Conservation (phyloP, 2,797 vertebrate species). For the Chromis chromis region DNA sequence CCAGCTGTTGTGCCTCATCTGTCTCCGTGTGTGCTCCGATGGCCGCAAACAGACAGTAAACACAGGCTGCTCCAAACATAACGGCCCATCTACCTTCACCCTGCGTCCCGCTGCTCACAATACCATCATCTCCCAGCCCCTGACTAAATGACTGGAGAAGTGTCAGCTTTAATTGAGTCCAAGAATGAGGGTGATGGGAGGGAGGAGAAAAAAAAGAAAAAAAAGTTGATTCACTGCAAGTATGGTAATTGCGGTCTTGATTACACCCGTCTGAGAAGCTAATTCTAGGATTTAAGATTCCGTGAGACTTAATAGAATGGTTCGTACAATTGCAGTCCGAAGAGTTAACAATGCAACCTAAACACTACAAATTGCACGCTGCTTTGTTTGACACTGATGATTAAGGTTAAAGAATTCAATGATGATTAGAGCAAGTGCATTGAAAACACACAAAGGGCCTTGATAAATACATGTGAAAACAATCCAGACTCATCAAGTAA, state of each 20-base stretch:
- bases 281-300: slow-evolving; percentile 66
- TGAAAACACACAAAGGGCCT: slow-evolving; percentile 65
- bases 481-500: slow-evolving; percentile 64
- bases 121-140: slow-evolving; percentile 50
- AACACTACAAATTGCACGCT: slow-evolving; percentile 60
- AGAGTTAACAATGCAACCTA: slow-evolving; percentile 54
- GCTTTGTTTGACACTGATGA: slow-evolving; percentile 62
- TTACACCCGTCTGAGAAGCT: slow-evolving; percentile 68
- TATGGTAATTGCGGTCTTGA: slow-evolving; percentile 76
- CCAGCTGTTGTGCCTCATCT: slow-evolving; percentile 79
- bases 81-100: slow-evolving; percentile 67
- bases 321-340: slow-evolving; percentile 34
- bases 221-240: slow-evolving; percentile 71
- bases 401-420: slow-evolving; percentile 72
- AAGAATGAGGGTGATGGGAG: slow-evolving; percentile 59
- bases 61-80: slow-evolving; percentile 66
- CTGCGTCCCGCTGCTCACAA: slow-evolving; percentile 51
- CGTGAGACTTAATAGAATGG: slow-evolving; percentile 57
- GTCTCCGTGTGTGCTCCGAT: slow-evolving; percentile 67
- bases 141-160: slow-evolving; percentile 68
- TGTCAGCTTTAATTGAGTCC: slow-evolving; percentile 73
- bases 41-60: slow-evolving; percentile 67
- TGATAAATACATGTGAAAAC: slow-evolving; percentile 50
- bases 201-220: slow-evolving; percentile 64
- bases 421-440: slow-evolving; percentile 56